Evolutionary conservation across 2,797 vertebrate species (phyloP).

Genomic region (Lepilemur septentrionalis): DNA sequence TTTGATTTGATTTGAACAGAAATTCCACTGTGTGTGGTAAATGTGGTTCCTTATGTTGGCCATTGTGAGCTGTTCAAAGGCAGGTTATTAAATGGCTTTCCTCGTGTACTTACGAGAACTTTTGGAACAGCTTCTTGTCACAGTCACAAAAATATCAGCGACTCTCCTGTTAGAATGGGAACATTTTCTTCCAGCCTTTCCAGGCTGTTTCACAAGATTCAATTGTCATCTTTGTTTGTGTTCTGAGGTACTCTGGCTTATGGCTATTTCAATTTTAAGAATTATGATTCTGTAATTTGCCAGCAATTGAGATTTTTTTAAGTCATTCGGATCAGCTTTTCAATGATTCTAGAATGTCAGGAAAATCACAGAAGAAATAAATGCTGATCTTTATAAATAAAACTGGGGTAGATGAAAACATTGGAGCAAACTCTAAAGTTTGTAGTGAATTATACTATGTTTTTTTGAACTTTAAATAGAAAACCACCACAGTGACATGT

Average conservation of each 20-base stretch:
- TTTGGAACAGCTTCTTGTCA: slow-evolving; percentile 19
- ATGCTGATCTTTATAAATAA: slow-evolving; percentile 47
- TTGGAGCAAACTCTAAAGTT: slow-evolving; percentile 13
- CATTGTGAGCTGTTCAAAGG: slow-evolving; percentile 5
- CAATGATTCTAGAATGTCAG: background rate
- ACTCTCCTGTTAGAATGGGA: background rate
- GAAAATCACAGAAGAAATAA: slow-evolving; percentile 39
- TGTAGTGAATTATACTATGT: background rate
- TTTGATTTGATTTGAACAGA: slow-evolving; percentile 27
- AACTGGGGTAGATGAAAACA: slow-evolving; percentile 20
- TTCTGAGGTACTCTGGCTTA: slow-evolving; percentile 21
- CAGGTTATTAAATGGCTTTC: slow-evolving; percentile 30
- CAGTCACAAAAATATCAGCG: slow-evolving; percentile 26
- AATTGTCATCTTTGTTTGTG: background rate
- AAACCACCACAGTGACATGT: background rate
- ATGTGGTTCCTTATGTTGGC: background rate
- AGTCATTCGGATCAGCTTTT: slow-evolving; percentile 34
- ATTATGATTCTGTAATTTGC: slow-evolving; percentile 32
- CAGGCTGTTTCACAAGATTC: background rate
- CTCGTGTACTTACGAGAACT: background rate
- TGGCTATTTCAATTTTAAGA: background rate
- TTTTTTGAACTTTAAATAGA: slow-evolving; percentile 52
- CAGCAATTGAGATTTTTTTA: slow-evolving; percentile 21
- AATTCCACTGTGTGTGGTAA: background rate
- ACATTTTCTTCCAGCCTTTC: background rate